A percentile compares a stretch with the other conserved stretches of the same genome.
Conservation (phyloP, 2,113 vertebrate genomes). For the Peromyscus leucopus region DNA sequence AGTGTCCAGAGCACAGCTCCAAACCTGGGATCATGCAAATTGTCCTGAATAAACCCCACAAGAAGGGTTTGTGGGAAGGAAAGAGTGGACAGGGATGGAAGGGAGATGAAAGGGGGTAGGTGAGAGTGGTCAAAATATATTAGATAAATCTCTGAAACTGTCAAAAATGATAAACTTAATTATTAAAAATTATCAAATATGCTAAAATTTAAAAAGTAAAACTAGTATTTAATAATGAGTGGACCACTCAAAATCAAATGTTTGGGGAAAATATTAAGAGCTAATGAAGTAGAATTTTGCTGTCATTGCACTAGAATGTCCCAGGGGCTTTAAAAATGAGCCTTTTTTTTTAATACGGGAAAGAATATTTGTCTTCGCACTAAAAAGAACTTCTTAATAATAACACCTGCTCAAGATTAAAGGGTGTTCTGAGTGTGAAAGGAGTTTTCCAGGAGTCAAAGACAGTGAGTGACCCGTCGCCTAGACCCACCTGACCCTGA, state of each 20-base stretch:
- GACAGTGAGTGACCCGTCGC: background rate
- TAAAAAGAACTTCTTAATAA: slow-evolving; percentile 26
- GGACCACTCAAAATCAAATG: background rate
- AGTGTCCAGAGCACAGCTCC: background rate
- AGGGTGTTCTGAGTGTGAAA: background rate
- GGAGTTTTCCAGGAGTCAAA: slow-evolving; percentile 30
- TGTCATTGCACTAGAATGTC: background rate
- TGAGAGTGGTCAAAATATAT: background rate
- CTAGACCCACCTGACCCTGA: background rate
- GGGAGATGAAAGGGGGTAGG: background rate
- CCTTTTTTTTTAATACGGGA: background rate
- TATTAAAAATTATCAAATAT: background rate
- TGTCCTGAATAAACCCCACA: background rate
- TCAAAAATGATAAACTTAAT: background rate
- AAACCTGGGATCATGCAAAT: background rate
- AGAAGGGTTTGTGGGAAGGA: background rate
- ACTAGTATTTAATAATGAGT: background rate
- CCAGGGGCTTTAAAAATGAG: background rate
- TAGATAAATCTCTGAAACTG: background rate
- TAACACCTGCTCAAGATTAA: slow-evolving; percentile 4
- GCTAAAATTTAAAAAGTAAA: background rate
- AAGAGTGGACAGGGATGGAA: background rate
- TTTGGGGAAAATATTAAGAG: background rate
- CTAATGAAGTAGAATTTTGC: background rate
- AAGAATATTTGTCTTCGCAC: slow-evolving; percentile 1